Evolutionary conservation across 2,888 invertebrate species (phyloP), one percentile per base, ranked within the genome.

Genomic region (Polydrusus cervinus): DNA sequence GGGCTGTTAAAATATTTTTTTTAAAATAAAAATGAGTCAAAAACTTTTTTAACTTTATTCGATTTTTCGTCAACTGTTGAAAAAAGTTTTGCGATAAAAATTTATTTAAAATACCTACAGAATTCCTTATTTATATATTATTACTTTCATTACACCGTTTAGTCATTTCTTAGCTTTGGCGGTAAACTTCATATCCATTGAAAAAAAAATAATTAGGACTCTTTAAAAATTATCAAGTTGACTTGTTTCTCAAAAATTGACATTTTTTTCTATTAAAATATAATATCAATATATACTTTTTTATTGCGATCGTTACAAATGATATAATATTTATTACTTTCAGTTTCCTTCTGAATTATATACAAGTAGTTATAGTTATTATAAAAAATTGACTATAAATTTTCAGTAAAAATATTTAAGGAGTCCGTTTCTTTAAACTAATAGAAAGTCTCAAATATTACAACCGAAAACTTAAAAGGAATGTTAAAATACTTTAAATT

Each of bases 281-380:
- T 45, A 51, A 45, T 43, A 61, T 71, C 43, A 75, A 71, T 75
- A 71, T 65, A 70, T 70, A 75, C 80, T 79, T 80, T 25, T 79
- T 83, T 84, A 84, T 84, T 84, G 84, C 84, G 79, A 80, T 68
- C 68, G 74, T 81, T 82, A 77, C 80, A 78, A 79, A 79, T 83
- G 84, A 84, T 84, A 83, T 84, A 16, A 79, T 73, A 57, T 11
- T 68, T 72, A 75, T 75, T 75, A 75, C 75, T 75, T 75, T 75
- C 14, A 11, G 71, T 73, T 73, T 9, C 47, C 1, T 60, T 47
- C 20, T 40, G 18, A 55, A 38, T 55, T 67, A 38, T 38, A 16
- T 69, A 69, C 75, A 71, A 66, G 55, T 69, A 47, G 61, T 76
- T 66, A 47, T 43, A 43, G 6, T 45, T 69, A 43, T 11, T 60